Conservation (phyloP, 2,888 invertebrate species). For the Leptopilina drosophilae region DNA sequence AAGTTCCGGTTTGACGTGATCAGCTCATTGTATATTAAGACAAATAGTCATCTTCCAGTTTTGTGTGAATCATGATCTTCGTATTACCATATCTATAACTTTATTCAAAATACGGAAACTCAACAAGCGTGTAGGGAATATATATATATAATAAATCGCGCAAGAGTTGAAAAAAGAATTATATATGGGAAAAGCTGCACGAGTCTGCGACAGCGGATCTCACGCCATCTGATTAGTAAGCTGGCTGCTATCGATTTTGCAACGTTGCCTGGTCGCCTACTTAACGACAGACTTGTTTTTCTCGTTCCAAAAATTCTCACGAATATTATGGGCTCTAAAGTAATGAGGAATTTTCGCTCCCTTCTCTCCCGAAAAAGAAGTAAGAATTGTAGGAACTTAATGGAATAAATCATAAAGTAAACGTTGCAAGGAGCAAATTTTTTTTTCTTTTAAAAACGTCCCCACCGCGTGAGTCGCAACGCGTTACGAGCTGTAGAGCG, state of each 20-base stretch:
- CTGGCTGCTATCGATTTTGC: constrained; percentile 64
- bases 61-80: not conserved
- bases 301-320: not conserved
- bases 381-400: not conserved
- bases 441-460: constrained; percentile 64
- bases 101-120: not conserved
- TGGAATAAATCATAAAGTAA: not conserved
- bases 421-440: constrained; percentile 55
- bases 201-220: constrained; percentile 40
- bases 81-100: not conserved
- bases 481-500: constrained; percentile 64
- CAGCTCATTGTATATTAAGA: not conserved
- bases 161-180: constrained; percentile 5
- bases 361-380: not conserved
- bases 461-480: constrained; percentile 60
- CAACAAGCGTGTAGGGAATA: not conserved
- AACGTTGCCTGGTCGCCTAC: constrained; percentile 53
- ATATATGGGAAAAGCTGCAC: constrained; percentile 21
- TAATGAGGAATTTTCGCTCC: too few species aligned
- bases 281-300: constrained; percentile 28
- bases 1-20: not conserved
- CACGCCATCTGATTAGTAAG: constrained; percentile 62
- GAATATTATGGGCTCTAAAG: too few species aligned
- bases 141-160: not conserved
- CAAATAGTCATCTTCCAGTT: not conserved